Base-by-base conservation (phyloP, 2,113 vertebrate species). In the Maccullochella peelii region DNA sequence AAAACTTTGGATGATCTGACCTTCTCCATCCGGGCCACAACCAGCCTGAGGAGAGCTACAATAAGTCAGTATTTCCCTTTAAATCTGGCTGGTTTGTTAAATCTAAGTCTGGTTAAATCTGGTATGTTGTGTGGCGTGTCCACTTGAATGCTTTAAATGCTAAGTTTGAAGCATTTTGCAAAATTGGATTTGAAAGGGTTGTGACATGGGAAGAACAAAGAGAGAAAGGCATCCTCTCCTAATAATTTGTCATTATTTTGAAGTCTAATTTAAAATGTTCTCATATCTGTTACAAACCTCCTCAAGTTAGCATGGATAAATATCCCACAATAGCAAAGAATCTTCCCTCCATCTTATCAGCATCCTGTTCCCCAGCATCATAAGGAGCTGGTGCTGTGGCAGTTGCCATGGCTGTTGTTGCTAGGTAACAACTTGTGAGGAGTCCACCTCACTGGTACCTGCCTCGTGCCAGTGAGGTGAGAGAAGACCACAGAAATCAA, bases 401-500 rank as follows among this genome's bases (percentile, higher is more conserved):
- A 40, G 84, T 87, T 90, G 69, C 77, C 79, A 84, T 86, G 84
- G 85, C 67, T 75, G 49, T 79, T 84, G 87, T 90, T 90, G 88
- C 87, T 90, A 83, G 68, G 88, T 59, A 81, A 89, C 90, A 67
- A 57, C 85, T 80, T 84, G 71, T 49, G 38, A 73, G 61, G 61
- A 77, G 76, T 67, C 67, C 23, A 62, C n/a, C n/a, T n/a, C n/a
- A n/a, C n/a, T n/a, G n/a, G n/a, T n/a, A n/a, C n/a, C n/a, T n/a
- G n/a, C n/a, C n/a, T n/a, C n/a, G 25, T 79, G 70, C 49, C 47
- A 59, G 49, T 27, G 27, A 79, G 67, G 63, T 82, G 79, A 47
- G 65, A 72, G 10, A 76, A 1, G 58, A 40, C 16, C n/a, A 50
- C 6, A 69, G 33, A 74, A 63, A 74, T 59, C n/a, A 50, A 55